Evolutionary conservation across 2,797 vertebrate species (phyloP), one percentile per base, ranked within the genome.

Genomic region (Lagocephalus sceleratus): DNA sequence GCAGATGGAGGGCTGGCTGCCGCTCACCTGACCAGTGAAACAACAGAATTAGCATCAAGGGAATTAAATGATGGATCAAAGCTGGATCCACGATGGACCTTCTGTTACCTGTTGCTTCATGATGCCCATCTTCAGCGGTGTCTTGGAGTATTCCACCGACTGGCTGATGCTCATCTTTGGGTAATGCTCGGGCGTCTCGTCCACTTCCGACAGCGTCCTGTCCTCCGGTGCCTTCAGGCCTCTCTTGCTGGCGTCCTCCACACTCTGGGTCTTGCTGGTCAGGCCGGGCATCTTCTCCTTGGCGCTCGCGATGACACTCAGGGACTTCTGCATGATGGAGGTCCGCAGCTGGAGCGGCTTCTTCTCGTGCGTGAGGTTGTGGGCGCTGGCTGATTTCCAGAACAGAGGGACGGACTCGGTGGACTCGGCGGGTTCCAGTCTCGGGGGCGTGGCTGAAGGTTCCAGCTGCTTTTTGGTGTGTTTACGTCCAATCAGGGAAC

Each of bases 331-430:
- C 76, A 99, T 89, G 81, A 99, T 91, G 10, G 94, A 95, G 1
- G 95, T 93, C 53, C 93, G 92, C 19, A 96, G 92, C 60, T 95
- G 94, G 51, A 94, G 85, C 0, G 94, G 92, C 67, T 94, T 98
- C 87, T 98, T 99, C 73, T 98, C 95, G 0, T 93, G 92, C 16
- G 92, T 96, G 56, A 99, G 82, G 62, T 98, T 99, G 83, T 99
- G 97, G 9, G 94, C 97, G 1, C 97, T 99, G 55, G 91, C 93
- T 0, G 97, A 99, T 85, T 98, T 99, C 87, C 97, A 99, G 63
- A 96, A 95, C 63, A 98, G 90, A 1, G 94, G 95, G 45, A 98
- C 93, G 0, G 94, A 97, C 80, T 99, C 97, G 0, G 91, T 91
- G 66, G 97, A 98, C 63, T 91, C 92, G 0, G 92, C 88, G 1